Base-by-base conservation (phyloP, 1,140 invertebrate genomes). In the Achatina immaculata region DNA sequence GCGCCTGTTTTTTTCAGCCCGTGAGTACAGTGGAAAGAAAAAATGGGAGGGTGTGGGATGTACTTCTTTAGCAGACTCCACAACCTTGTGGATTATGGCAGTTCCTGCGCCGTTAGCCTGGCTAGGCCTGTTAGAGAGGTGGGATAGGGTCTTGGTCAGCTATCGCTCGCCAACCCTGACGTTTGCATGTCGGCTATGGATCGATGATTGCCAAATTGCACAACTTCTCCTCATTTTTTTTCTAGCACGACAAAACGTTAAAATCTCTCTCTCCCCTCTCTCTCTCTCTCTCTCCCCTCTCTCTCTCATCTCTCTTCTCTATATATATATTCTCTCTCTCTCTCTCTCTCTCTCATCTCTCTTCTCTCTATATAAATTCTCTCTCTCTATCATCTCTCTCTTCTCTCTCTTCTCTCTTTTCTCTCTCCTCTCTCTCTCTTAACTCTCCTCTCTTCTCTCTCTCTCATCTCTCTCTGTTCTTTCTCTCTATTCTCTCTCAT, bases 281-380 rank as follows among this genome's bases (percentile, higher is more conserved):
- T 75, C 72, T 75, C 72, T 75, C 72, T 75, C 72, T 75, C 72
- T 75, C 38, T 75, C 72, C 48, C 72, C 40, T 11, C 34, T 36
- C 34, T 36, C 34, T 36, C 34, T 36, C 34, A 11, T 68, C 28
- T 31, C 65, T 14, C 28, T 31, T 28, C 31, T 28, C 14, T 48
- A 55, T 48, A 55, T 48, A 16, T 43, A 55, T 48, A 28, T 43
- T 76, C 74, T 76, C 19, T 76, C 45, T 76, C 74, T 76, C 48
- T 55, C 40, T 36, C 6, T 42, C 19, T 76, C 48, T n/a, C 48
- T n/a, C 55, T 3, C 28, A n/a, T 55, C 45, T 14, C 51, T 36
- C n/a, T 38, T 45, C 28, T 36, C 42, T 34, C 31, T 31, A 36
- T 51, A 34, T 28, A 36, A 28, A 36, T 40, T 72, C 43, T 31